Evolutionary conservation across 2,113 vertebrate genomes (phyloP).

Genomic region (Burhinus oedicnemus): DNA sequence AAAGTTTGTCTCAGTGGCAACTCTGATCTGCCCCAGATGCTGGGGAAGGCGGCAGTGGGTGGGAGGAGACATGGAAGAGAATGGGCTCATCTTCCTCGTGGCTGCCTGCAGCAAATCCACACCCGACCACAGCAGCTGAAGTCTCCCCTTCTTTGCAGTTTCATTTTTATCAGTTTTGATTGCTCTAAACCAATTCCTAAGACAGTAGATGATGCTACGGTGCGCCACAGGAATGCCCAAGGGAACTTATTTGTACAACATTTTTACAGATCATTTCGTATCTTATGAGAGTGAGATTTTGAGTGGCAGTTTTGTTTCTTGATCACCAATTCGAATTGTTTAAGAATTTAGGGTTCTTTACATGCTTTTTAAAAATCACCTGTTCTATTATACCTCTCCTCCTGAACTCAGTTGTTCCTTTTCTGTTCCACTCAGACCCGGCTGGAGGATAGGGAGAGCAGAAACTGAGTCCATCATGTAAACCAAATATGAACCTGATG

Average conservation of each 20-base stretch:
- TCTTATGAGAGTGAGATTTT: conserved; percentile 19
- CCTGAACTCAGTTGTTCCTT: not conserved
- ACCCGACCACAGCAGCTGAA: not conserved
- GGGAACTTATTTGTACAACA: conserved; percentile 6
- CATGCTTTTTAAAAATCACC: not conserved
- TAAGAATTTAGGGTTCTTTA: not conserved
- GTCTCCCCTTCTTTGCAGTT: not conserved
- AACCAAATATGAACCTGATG: not conserved
- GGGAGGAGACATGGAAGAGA: not conserved
- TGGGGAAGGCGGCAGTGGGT: not conserved
- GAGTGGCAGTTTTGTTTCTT: conserved; percentile 2
- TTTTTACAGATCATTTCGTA: conserved; percentile 22
- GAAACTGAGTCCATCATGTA: not conserved
- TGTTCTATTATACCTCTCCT: not conserved
- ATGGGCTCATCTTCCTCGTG: not conserved
- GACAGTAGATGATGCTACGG: not conserved
- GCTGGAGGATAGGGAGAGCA: not conserved
- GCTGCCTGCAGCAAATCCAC: not conserved
- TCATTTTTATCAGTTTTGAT: not conserved
- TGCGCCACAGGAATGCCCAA: not conserved
- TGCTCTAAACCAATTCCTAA: conserved; percentile 6
- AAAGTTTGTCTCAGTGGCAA: not conserved
- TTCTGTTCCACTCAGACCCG: not conserved
- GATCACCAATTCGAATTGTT: not conserved
- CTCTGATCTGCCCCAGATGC: not conserved